phyloP scores from a whole-genome alignment of 2,888 invertebrate genomes.

The Aleiodes testaceus region DNA sequence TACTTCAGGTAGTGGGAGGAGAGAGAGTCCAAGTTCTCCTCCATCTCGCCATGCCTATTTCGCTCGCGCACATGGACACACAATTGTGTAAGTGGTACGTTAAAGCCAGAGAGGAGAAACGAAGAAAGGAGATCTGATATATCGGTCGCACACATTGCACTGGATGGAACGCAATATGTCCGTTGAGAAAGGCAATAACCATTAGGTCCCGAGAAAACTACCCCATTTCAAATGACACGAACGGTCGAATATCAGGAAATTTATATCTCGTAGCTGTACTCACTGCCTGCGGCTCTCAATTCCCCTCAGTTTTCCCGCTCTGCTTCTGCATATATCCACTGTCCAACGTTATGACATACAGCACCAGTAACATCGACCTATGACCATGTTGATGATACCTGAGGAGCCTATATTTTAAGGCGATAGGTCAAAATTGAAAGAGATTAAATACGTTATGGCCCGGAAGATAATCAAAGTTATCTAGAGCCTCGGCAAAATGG shows the following conservation, averaged over 20 bases:
- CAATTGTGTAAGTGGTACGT: too few relatives aligned
- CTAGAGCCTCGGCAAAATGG: background rate
- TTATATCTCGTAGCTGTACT: slow-evolving; percentile 72
- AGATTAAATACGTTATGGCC: slow-evolving; percentile 1
- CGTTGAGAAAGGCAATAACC: slow-evolving; percentile 78
- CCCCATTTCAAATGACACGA: slow-evolving; percentile 78
- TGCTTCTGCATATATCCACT: background rate
- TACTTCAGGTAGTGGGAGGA: background rate
- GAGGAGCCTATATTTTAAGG: too few relatives aligned
- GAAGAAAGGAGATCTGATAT: slow-evolving; percentile 71
- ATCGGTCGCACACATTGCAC: slow-evolving; percentile 77
- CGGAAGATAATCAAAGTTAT: slow-evolving; percentile 15
- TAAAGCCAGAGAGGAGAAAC: slow-evolving; percentile 17
- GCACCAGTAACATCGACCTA: background rate
- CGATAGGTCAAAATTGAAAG: background rate
- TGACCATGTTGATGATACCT: background rate
- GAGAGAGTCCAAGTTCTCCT: slow-evolving; percentile 31
- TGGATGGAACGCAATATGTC: slow-evolving; percentile 78
- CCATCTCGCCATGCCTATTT: slow-evolving; percentile 54
- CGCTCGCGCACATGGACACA: background rate
- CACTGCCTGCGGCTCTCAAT: slow-evolving; percentile 45
- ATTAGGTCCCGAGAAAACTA: slow-evolving; percentile 78
- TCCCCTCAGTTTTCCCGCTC: background rate
- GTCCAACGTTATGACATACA: slow-evolving; percentile 5
- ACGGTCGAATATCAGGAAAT: slow-evolving; percentile 77